Evolutionary conservation across 2,797 vertebrate genomes (phyloP).

Genomic region (Sebastes melanostomus): DNA sequence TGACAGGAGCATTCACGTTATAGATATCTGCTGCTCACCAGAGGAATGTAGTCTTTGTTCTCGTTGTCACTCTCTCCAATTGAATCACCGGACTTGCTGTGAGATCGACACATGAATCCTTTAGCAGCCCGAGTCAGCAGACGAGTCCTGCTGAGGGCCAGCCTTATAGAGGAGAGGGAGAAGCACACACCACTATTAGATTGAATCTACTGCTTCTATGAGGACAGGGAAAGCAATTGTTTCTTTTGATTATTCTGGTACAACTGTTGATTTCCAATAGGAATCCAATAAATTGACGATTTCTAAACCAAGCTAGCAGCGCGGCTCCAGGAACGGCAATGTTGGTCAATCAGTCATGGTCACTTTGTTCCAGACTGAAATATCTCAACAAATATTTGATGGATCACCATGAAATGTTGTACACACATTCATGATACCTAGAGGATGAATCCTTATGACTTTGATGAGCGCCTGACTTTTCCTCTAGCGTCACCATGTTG

Average conservation of each 20-base stretch:
- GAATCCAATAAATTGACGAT: background rate
- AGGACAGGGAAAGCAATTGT: background rate
- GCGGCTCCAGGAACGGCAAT: background rate
- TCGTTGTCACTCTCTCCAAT: constrained; percentile 82
- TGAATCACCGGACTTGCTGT: constrained; percentile 83
- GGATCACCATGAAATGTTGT: background rate
- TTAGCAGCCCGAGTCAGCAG: constrained; percentile 89
- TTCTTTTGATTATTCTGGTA: background rate
- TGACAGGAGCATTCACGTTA: constrained; percentile 1
- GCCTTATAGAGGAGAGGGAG: constrained; percentile 70
- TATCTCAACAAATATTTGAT: background rate
- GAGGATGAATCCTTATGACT: background rate
- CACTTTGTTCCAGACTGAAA: background rate
- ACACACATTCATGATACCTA: background rate
- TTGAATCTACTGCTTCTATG: background rate
- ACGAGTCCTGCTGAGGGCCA: constrained; percentile 89
- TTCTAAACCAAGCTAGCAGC: background rate
- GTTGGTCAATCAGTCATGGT: background rate
- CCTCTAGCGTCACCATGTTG: background rate
- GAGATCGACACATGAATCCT: constrained; percentile 90
- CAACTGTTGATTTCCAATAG: background rate
- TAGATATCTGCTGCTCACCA: constrained; percentile 81
- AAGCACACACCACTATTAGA: background rate
- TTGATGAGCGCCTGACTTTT: background rate
- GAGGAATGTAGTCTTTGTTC: constrained; percentile 90